phyloP scores from a whole-genome alignment of 1,140 invertebrate genomes.

The Gryllus bimaculatus region DNA sequence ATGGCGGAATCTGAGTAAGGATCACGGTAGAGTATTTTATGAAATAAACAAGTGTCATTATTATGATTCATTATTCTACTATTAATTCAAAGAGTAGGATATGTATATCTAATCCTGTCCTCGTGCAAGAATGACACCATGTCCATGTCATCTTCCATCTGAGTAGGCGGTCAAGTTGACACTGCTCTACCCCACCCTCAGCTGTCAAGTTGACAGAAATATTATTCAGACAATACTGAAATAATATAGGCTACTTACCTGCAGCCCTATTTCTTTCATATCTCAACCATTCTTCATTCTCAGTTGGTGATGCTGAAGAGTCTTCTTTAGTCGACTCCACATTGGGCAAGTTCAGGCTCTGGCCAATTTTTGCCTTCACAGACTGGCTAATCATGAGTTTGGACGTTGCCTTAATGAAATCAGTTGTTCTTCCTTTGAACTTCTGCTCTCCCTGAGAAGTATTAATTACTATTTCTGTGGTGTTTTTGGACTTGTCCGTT shows the following conservation, averaged over 20 bases:
- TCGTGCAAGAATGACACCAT: too few species aligned
- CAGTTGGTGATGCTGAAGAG: neutral
- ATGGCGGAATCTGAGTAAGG: too few species aligned
- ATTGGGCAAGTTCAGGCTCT: conserved; percentile 10
- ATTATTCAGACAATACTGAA: too few species aligned
- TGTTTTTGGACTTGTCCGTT: conserved; percentile 36
- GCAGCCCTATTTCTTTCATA: neutral
- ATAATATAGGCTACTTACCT: neutral
- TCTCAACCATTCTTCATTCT: neutral
- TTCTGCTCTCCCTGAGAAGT: conserved; percentile 34
- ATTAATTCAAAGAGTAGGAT: too few species aligned
- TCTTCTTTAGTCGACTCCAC: neutral
- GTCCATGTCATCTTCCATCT: too few species aligned
- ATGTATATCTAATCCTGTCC: too few species aligned
- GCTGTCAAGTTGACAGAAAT: too few species aligned
- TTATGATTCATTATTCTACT: too few species aligned
- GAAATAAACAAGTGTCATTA: too few species aligned
- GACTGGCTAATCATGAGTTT: conserved; percentile 25
- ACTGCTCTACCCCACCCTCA: too few species aligned
- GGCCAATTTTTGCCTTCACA: neutral
- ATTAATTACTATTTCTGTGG: conserved; percentile 39
- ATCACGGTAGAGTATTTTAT: too few species aligned
- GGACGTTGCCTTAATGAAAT: conserved; percentile 34
- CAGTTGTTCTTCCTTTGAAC: conserved; percentile 36
- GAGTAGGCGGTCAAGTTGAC: too few species aligned